Evolutionary conservation across 2,113 vertebrate species (phyloP).

Genomic region (Corapipo altera): DNA sequence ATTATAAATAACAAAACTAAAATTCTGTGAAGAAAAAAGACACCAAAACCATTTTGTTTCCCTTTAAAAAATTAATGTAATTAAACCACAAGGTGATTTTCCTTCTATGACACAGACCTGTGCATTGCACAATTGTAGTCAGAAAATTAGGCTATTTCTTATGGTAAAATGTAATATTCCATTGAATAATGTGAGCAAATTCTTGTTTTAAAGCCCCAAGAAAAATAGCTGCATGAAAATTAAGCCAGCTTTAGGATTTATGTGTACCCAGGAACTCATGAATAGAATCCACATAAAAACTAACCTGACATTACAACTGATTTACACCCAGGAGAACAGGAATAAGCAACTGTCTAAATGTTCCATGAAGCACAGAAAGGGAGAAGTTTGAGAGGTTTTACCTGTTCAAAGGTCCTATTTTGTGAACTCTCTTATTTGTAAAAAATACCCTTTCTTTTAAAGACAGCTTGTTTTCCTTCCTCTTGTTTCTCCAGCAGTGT

Average conservation of each 20-base stretch:
- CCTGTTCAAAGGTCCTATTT: not conserved
- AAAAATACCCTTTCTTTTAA: not conserved
- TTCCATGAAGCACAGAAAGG: fast-evolving
- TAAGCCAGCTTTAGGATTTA: not conserved
- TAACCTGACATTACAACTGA: not conserved
- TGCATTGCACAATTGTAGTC: not conserved
- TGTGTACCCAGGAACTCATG: not conserved
- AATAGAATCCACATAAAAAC: not conserved
- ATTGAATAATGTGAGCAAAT: not conserved
- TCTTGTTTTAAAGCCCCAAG: not conserved
- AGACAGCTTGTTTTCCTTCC: not conserved
- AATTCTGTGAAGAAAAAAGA: not conserved
- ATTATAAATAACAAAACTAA: not conserved
- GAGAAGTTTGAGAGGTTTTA: not conserved
- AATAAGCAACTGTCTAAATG: not conserved
- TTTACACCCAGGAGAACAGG: not conserved
- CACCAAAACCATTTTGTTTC: not conserved
- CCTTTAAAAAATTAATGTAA: not conserved
- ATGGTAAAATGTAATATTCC: too few species aligned
- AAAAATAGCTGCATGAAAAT: not conserved
- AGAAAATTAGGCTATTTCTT: not conserved
- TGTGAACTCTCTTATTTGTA: not conserved
- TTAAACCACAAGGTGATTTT: not conserved
- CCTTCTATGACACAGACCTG: not conserved
- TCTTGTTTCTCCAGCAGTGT: not conserved